phyloP scores from a whole-genome alignment of 1,140 invertebrate species.

The Dendrolimus kikuchii region DNA sequence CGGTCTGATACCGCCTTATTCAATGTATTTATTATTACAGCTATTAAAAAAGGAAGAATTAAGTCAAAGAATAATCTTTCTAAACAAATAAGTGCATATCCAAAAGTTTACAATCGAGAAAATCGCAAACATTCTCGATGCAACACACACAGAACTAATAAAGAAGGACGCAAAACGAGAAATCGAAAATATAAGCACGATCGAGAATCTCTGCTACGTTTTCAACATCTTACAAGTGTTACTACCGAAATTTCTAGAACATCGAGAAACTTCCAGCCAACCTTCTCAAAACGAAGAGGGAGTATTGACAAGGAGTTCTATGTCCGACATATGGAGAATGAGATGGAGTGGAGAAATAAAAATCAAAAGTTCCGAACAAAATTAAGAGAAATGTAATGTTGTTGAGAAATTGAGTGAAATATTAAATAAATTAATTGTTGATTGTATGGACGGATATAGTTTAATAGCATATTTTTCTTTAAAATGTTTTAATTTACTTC shows the following conservation, averaged over 20 bases:
- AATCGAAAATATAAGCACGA: slow-evolving; percentile 22
- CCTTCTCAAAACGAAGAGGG: slow-evolving; percentile 26
- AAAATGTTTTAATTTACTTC: slow-evolving; percentile 52
- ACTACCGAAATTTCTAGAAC: slow-evolving; percentile 28
- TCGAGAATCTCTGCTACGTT: slow-evolving; percentile 42
- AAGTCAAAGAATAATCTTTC: slow-evolving; percentile 29
- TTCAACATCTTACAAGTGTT: slow-evolving; percentile 43
- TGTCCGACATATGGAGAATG: slow-evolving; percentile 45
- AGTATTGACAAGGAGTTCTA: slow-evolving; percentile 31
- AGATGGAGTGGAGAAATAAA: slow-evolving; percentile 36
- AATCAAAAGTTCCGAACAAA: background rate
- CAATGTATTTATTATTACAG: slow-evolving; percentile 22
- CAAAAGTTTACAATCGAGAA: slow-evolving; percentile 43
- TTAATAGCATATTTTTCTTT: slow-evolving; percentile 44
- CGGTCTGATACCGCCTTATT: too few relatives aligned
- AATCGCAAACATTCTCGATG: slow-evolving; percentile 32
- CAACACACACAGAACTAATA: slow-evolving; percentile 11
- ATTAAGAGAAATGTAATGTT: slow-evolving; percentile 22
- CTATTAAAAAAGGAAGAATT: slow-evolving; percentile 35
- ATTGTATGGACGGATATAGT: slow-evolving; percentile 43
- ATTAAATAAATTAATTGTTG: slow-evolving; percentile 46
- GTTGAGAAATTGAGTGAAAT: slow-evolving; percentile 29
- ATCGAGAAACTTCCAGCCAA: slow-evolving; percentile 16
- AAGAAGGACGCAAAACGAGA: slow-evolving; percentile 21
- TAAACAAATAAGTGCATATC: slow-evolving; percentile 47